Evolutionary conservation across 2,888 invertebrate species (phyloP).

Genomic region (Digitonthophagus gazella): DNA sequence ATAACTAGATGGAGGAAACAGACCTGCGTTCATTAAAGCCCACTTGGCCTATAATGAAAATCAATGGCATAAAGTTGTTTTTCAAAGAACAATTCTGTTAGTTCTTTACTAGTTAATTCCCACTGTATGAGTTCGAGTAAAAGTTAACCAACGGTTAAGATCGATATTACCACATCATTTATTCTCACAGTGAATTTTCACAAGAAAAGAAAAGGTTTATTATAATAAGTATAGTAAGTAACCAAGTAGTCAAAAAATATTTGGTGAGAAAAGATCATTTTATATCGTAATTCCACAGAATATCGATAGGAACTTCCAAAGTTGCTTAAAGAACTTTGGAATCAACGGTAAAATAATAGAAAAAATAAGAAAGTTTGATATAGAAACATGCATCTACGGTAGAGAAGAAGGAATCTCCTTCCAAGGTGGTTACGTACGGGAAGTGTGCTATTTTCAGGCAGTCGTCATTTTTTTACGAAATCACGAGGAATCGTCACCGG

Average conservation of each 20-base stretch:
- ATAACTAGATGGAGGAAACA: constrained; percentile 70
- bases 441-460: constrained; percentile 88
- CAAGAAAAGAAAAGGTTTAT: constrained; percentile 52
- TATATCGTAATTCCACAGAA: constrained; percentile 21
- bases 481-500: constrained; percentile 68
- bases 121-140: constrained; percentile 46
- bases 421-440: constrained; percentile 74
- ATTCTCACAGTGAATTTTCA: constrained; percentile 78
- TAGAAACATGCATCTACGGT: constrained; percentile 75
- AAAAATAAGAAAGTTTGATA: constrained; percentile 60
- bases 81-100: constrained; percentile 63
- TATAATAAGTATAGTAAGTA: constrained; percentile 41
- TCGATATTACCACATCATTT: constrained; percentile 68
- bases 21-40: constrained; percentile 56
- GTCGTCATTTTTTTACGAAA: constrained; percentile 63
- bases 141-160: constrained; percentile 39
- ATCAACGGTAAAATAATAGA: constrained; percentile 68
- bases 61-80: constrained; percentile 74
- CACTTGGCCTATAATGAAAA: constrained; percentile 65
- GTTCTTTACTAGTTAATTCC: constrained; percentile 67
- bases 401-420: constrained; percentile 85
- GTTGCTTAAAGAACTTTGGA: constrained; percentile 77
- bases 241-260: not conserved
- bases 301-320: constrained; percentile 69
- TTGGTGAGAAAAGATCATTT: not conserved